phyloP scores from a whole-genome alignment of 2,797 vertebrate species.

The Myoxocephalus aenaeus region DNA sequence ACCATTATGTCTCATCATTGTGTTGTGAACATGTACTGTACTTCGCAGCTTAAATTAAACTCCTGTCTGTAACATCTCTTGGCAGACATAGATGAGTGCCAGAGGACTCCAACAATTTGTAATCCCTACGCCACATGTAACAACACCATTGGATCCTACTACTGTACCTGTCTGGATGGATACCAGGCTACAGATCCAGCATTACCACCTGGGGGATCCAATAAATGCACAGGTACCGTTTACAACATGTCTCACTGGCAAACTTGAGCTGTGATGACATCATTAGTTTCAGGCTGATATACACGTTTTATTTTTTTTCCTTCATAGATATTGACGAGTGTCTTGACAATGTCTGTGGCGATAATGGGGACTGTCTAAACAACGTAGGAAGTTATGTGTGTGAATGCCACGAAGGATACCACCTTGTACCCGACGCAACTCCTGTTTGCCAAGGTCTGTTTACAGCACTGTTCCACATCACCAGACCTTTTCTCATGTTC shows the following conservation, averaged over 20 bases:
- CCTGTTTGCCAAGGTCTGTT: slow-evolving; percentile 57
- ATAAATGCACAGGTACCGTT: slow-evolving; percentile 52
- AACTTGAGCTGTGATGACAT: neutral
- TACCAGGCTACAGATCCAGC: slow-evolving; percentile 5
- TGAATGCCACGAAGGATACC: slow-evolving; percentile 39
- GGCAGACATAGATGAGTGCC: slow-evolving; percentile 72
- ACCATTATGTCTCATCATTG: neutral
- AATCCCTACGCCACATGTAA: slow-evolving; percentile 45
- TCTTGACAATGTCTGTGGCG: slow-evolving; percentile 39
- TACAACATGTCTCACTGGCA: neutral
- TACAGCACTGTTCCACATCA: neutral
- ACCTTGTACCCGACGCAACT: accelerated
- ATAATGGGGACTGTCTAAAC: slow-evolving; percentile 40
- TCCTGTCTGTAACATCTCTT: neutral
- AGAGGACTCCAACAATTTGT: neutral
- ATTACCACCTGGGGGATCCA: neutral
- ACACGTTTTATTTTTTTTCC: neutral
- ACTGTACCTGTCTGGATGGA: slow-evolving; percentile 56
- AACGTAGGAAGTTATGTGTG: slow-evolving; percentile 36
- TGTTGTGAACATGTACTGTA: neutral
- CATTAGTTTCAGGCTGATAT: neutral
- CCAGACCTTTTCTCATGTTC: neutral
- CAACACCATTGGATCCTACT: slow-evolving; percentile 49
- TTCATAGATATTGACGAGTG: slow-evolving; percentile 64
- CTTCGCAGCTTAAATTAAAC: neutral